A percentile compares a stretch with the other conserved stretches of the same genome.
These are phyloP conservation scores for Glaucidium brasilianum DNA, from an alignment of 2,113 vertebrate species.

Conservation along the genomic window DNA sequence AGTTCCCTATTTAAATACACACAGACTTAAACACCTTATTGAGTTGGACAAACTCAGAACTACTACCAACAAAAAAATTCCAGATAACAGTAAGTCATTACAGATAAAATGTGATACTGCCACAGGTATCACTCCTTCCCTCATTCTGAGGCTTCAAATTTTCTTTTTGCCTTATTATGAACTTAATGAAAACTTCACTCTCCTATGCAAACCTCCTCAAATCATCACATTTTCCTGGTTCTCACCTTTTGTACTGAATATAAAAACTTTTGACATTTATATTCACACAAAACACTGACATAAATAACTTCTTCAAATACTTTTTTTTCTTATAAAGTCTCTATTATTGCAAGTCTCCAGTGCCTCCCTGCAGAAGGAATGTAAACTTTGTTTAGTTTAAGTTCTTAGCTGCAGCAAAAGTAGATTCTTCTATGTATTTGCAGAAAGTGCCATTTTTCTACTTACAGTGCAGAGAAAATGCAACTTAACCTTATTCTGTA, in stretches of 20 bases:
- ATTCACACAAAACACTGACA: background rate
- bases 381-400: background rate
- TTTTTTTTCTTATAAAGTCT: background rate
- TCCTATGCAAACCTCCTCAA: background rate
- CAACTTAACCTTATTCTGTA: background rate
- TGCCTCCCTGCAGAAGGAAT: background rate
- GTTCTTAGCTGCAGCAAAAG: background rate
- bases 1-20: background rate
- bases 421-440: background rate
- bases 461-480: background rate
- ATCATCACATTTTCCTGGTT: background rate
- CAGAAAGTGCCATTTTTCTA: background rate
- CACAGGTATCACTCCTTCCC: background rate
- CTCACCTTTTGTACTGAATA: background rate
- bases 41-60: background rate
- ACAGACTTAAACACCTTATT: background rate
- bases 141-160: background rate
- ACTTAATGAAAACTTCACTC: background rate
- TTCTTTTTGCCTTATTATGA: background rate
- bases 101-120: background rate
- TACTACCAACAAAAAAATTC: background rate
- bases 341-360: background rate
- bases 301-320: background rate
- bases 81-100: background rate
- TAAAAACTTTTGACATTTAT: background rate